Percentiles rank a stretch among this genome's conserved stretches.
Conservation (phyloP, 2,113 vertebrate species). For the Cyanocitta stelleri region DNA sequence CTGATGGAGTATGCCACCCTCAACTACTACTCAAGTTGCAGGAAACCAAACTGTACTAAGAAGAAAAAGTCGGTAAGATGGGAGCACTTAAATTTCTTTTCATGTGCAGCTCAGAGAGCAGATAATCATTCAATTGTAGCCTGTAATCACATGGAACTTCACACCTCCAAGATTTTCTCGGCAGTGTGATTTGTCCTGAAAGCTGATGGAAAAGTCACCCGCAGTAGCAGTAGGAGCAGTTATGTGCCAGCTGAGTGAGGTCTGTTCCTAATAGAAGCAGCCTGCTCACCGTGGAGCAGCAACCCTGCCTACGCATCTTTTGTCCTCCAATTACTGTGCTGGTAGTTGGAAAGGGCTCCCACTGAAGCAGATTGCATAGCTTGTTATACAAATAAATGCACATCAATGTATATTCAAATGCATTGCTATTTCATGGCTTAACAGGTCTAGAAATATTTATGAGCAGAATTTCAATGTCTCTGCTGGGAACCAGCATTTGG, state of each 20-base stretch:
- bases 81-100: neutral
- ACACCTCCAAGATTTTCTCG: neutral
- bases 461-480: neutral
- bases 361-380: neutral
- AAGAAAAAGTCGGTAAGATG: conserved; percentile 81
- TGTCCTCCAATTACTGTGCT: neutral
- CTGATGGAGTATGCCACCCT: conserved; percentile 95
- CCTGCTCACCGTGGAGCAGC: neutral
- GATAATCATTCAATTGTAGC: neutral
- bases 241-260: neutral
- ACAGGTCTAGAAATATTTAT: neutral
- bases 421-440: neutral
- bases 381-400: neutral
- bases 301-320: neutral
- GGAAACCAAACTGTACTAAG: conserved; percentile 74
- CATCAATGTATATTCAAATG: neutral
- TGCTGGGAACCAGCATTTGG: neutral
- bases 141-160: neutral
- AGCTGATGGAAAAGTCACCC: neutral
- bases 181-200: neutral
- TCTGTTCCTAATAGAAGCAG: neutral
- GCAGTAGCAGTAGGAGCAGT: neutral
- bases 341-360: neutral
- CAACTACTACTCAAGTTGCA: conserved; percentile 89
- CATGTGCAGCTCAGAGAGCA: neutral